phyloP scores from a whole-genome alignment of 2,113 vertebrate genomes.

The Pitta sordida region DNA sequence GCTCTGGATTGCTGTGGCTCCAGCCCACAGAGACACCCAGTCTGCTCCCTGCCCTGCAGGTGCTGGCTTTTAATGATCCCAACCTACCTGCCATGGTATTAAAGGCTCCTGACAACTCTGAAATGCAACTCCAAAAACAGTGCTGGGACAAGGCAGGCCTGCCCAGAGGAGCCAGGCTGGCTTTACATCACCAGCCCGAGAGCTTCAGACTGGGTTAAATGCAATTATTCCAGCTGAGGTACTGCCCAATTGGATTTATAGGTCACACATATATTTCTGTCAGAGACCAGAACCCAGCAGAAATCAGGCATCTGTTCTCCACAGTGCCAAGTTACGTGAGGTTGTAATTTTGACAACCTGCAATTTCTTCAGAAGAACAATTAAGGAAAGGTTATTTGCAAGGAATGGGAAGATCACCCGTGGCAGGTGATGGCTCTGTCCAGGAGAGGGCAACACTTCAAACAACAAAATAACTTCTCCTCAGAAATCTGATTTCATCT shows the following conservation, averaged over 20 bases:
- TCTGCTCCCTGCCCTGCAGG: background rate
- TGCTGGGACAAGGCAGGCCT: background rate
- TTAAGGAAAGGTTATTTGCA: background rate
- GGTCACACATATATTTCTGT: background rate
- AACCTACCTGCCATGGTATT: background rate
- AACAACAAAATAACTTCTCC: background rate
- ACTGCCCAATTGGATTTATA: background rate
- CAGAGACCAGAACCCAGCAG: background rate
- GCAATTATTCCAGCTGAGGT: slow-evolving; percentile 18
- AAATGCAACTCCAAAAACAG: background rate
- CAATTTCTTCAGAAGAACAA: background rate
- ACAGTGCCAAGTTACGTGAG: background rate
- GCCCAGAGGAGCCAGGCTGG: background rate
- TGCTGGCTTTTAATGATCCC: background rate
- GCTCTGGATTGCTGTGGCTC: background rate
- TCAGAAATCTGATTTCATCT: background rate
- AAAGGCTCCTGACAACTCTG: background rate
- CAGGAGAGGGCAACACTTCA: slow-evolving; percentile 22
- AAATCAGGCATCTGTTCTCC: background rate
- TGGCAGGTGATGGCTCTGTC: background rate
- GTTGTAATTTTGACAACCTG: background rate
- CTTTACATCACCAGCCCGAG: rapidly evolving
- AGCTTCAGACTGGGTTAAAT: background rate
- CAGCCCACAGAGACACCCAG: background rate
- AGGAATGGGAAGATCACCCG: background rate